A percentile compares a stretch with the other conserved stretches of the same genome.
Conservation (phyloP, 2,797 vertebrate genomes). For the Tragopan temminckii region DNA sequence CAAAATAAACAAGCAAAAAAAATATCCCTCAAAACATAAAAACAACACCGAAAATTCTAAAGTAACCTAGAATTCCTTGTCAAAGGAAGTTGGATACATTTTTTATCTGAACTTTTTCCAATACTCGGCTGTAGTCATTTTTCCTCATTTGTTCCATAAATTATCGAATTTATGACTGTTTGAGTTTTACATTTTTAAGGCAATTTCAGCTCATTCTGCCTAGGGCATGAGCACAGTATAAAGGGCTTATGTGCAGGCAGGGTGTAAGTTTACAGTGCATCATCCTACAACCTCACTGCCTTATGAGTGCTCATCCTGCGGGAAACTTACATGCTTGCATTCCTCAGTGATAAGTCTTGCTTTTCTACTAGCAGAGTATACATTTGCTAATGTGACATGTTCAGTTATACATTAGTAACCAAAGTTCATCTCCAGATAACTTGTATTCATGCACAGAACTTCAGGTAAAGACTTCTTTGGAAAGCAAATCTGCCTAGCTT, state of each 20-base stretch:
- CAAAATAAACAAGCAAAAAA: background rate
- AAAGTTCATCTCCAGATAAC: background rate
- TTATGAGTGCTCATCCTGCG: background rate
- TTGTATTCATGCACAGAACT: background rate
- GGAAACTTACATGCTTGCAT: background rate
- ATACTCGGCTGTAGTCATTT: background rate
- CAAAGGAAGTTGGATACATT: background rate
- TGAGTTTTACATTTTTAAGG: background rate
- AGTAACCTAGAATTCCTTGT: background rate
- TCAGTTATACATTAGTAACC: background rate
- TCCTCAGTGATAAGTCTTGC: background rate
- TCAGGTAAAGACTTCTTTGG: background rate
- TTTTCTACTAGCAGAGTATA: background rate
- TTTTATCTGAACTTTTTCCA: background rate
- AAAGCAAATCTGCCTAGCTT: background rate
- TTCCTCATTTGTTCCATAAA: background rate
- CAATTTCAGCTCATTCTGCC: background rate
- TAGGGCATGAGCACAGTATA: background rate
- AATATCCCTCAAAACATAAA: background rate
- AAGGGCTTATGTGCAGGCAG: background rate
- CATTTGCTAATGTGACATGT: background rate
- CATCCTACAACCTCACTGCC: background rate
- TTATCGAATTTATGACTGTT: background rate
- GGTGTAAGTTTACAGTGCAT: background rate
- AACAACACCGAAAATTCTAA: fast-evolving